Base-by-base conservation (phyloP, 2,888 invertebrate genomes). In the Theodoxus fluviatilis region DNA sequence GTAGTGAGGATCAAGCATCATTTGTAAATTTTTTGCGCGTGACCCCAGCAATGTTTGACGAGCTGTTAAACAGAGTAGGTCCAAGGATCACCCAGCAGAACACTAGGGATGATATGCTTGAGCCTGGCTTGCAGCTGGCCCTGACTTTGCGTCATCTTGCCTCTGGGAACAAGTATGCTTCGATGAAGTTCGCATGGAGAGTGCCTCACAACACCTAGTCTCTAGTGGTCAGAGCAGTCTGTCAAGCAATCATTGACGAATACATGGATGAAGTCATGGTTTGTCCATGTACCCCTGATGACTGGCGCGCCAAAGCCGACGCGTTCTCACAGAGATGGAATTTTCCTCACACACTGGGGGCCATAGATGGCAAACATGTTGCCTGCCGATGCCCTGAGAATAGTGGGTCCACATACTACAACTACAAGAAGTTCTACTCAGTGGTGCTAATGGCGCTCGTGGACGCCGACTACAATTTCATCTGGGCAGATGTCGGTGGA, bases 1-100 rank as follows among this genome's bases (percentile, higher is more conserved):
- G 76, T 25, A 72, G 67, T 25, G 75, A 77, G 61, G 78, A 76
- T 68, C 67, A 52, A 9, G 28, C 40, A 37, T 70, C 74, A 15
- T 77, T 77, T 69, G 68, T 18, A 9, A 76, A 77, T 72, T 78
- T 77, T 73, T 47, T 76, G 65, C 25, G 77, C 6, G 74, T 78
- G 74, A 71, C 76, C 15, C 74, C 75, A 15, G 73, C 67, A 22
- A 74, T 77, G 77, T 77, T 68, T 68, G 74, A 76, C 52, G 75
- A 76, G 57, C 47, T 76, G n/a, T 3, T n/a, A n/a, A n/a, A n/a
- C n/a, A n/a, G n/a, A n/a, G n/a, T n/a, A 35, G 63, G 72, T 35
- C 75, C 72, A 3, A 68, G 74, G n/a, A 72, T 76, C 71, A 35
- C 70, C 68, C 49, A 68, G 31, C 18, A 73, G 69, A 28, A 67